Evolutionary conservation across 2,113 vertebrate genomes (phyloP).

Genomic region (Seriola dumerili): DNA sequence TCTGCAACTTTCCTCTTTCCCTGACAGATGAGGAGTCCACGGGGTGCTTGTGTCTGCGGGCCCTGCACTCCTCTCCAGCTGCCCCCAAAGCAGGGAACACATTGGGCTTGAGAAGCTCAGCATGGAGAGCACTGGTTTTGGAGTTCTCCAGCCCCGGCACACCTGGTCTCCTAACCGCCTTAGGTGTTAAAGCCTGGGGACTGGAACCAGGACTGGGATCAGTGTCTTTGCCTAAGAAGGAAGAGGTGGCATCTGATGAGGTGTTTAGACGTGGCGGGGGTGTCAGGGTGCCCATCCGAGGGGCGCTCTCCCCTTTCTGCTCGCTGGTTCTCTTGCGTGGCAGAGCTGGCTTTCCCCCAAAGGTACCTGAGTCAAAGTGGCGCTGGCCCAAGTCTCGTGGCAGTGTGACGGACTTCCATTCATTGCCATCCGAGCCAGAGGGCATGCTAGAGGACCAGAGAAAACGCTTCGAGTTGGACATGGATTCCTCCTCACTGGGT

Average conservation of each 20-base stretch:
- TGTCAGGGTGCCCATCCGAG: slow-evolving; percentile 87
- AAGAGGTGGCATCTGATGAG: slow-evolving; percentile 84
- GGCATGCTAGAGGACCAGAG: slow-evolving; percentile 91
- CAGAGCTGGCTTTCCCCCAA: slow-evolving; percentile 92
- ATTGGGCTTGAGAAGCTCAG: slow-evolving; percentile 82
- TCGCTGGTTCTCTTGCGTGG: slow-evolving; percentile 91
- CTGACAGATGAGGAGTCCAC: slow-evolving; percentile 83
- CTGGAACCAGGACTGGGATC: slow-evolving; percentile 92
- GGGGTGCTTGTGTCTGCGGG: slow-evolving; percentile 88
- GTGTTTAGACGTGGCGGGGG: slow-evolving; percentile 88
- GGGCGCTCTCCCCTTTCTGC: slow-evolving; percentile 83
- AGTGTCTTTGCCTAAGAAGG: slow-evolving; percentile 79
- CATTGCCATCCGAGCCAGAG: slow-evolving; percentile 85
- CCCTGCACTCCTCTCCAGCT: slow-evolving; percentile 87
- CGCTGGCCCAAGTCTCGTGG: slow-evolving; percentile 92
- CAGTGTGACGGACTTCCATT: slow-evolving; percentile 94
- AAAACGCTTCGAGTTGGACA: slow-evolving; percentile 90
- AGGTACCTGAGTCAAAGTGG: slow-evolving; percentile 91
- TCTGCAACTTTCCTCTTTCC: slow-evolving; percentile 90
- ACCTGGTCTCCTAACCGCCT: slow-evolving; percentile 86
- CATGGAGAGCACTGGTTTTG: slow-evolving; percentile 85
- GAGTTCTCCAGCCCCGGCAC: slow-evolving; percentile 85
- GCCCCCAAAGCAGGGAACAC: slow-evolving; percentile 82
- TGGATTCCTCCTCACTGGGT: slow-evolving; percentile 87
- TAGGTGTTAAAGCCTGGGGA: slow-evolving; percentile 90